Evolutionary conservation across 2,113 vertebrate genomes (phyloP).

Genomic region (Lucifuga dentata): DNA sequence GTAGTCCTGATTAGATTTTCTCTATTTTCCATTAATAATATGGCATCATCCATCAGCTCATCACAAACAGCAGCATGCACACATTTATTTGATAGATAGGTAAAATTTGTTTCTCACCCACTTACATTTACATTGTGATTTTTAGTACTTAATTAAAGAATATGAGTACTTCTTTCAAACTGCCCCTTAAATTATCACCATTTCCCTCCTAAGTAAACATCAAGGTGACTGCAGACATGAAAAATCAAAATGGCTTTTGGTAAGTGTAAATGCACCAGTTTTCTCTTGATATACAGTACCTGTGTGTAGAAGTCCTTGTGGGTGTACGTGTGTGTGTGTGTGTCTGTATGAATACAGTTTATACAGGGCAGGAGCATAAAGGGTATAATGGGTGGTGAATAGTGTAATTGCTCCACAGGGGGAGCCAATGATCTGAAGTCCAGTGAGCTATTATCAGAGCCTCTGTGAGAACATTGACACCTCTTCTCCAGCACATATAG

Average conservation of each 20-base stretch:
- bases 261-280: background rate
- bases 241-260: background rate
- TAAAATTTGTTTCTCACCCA: too few species aligned
- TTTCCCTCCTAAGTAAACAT: too few species aligned
- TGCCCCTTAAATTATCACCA: too few species aligned
- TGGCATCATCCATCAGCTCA: too few species aligned
- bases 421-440: constrained; percentile 40
- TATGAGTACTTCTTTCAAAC: too few species aligned
- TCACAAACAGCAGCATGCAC: too few species aligned
- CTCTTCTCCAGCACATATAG: constrained; percentile 20
- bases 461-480: constrained; percentile 41
- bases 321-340: background rate
- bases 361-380: constrained; percentile 4
- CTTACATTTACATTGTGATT: too few species aligned
- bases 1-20: too few species aligned
- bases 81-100: too few species aligned
- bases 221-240: too few species aligned
- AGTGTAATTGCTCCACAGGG: constrained; percentile 52
- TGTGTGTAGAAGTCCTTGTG: background rate
- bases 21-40: too few species aligned
- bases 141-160: too few species aligned
- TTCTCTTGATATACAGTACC: background rate
- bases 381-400: constrained; percentile 42
- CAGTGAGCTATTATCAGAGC: constrained; percentile 41
- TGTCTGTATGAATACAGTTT: constrained; percentile 8